These are phyloP conservation scores for Mellivora capensis DNA, from an alignment of 2,113 vertebrate genomes.

Conservation along the genomic window DNA sequence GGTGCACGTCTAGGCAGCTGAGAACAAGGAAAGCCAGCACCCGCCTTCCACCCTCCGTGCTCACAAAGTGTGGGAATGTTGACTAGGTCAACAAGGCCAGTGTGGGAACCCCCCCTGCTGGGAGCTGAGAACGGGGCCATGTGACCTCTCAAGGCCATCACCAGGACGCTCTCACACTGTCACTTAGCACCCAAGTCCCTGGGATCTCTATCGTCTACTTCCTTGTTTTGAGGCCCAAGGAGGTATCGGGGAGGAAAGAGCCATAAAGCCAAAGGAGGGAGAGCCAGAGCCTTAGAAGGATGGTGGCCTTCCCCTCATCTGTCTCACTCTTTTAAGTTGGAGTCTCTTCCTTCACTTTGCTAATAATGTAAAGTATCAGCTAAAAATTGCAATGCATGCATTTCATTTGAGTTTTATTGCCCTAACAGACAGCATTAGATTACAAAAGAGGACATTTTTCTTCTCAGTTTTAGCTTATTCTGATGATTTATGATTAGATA, in stretches of 20 bases:
- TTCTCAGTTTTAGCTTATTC: constrained; percentile 89
- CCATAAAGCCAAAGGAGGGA: background rate
- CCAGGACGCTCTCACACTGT: background rate
- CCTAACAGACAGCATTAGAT: constrained; percentile 90
- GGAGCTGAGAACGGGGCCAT: background rate
- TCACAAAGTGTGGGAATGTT: background rate
- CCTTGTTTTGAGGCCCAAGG: background rate
- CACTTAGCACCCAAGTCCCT: background rate
- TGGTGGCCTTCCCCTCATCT: constrained; percentile 71
- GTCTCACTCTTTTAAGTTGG: constrained; percentile 84
- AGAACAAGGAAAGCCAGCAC: background rate
- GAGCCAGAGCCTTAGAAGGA: background rate
- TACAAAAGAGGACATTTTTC: constrained; percentile 90
- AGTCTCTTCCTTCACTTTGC: constrained; percentile 85
- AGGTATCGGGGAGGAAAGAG: background rate
- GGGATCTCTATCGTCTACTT: background rate
- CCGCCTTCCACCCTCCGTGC: background rate
- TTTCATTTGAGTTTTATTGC: constrained; percentile 90
- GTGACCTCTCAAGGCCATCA: background rate
- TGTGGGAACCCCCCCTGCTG: background rate
- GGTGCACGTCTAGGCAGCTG: background rate
- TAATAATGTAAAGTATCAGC: constrained; percentile 89
- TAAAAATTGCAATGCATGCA: constrained; percentile 88
- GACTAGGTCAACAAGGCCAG: background rate
- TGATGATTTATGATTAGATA: constrained; percentile 91